These are phyloP conservation scores for Proales similis DNA, from an alignment of 1,140 invertebrate species.

Conservation along the genomic window DNA sequence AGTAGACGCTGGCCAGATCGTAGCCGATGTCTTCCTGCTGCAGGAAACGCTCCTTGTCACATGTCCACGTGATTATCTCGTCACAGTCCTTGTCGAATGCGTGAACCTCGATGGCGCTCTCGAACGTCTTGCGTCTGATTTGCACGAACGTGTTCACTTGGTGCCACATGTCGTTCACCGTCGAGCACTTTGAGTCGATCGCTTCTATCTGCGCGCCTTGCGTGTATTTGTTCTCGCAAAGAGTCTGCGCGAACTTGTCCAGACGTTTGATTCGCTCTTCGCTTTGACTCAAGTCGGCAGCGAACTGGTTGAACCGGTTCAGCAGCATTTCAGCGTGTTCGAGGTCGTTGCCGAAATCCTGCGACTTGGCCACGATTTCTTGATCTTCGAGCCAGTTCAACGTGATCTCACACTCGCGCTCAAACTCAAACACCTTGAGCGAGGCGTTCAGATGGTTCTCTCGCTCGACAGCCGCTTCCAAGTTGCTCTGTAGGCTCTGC, in stretches of 20 bases:
- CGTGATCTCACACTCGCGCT: constrained; percentile 2
- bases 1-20: constrained; percentile 32
- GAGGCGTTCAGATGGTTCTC: constrained; percentile 34
- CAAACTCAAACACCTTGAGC: constrained; percentile 26
- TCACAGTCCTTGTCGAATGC: constrained; percentile 37
- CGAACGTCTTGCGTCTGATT: constrained; percentile 3
- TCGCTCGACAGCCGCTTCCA: background rate
- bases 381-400: constrained; percentile 22
- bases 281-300: constrained; percentile 16
- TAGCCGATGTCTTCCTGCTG: constrained; percentile 30
- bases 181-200: constrained; percentile 22
- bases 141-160: constrained; percentile 6
- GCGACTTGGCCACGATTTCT: background rate
- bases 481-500: background rate
- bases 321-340: constrained; percentile 34
- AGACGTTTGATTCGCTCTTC: background rate
- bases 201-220: constrained; percentile 3
- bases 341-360: constrained; percentile 34
- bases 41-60: constrained; percentile 27
- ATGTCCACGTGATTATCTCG: constrained; percentile 23
- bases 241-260: constrained; percentile 17
- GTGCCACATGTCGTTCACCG: constrained; percentile 1
- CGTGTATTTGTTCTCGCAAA: constrained; percentile 35
- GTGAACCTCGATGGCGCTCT: constrained; percentile 18
- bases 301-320: constrained; percentile 21